Evolutionary conservation across 1,140 invertebrate genomes (phyloP).

Genomic region (Aphis craccivora): DNA sequence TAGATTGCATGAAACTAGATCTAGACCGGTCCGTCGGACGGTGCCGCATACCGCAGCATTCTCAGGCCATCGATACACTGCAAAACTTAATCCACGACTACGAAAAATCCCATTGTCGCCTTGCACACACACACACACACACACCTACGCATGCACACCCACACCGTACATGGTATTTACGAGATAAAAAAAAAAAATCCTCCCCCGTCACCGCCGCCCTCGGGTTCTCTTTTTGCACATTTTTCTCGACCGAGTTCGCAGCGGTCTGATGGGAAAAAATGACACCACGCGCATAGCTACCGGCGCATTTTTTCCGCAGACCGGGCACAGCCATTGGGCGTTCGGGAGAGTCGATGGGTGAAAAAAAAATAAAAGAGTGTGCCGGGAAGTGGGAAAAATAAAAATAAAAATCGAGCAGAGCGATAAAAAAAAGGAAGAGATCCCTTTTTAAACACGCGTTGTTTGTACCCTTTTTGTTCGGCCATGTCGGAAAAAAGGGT

Average conservation of each 20-base stretch:
- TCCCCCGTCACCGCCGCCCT: not conserved
- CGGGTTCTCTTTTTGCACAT: not conserved
- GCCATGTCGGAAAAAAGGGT: slow-evolving; percentile 50
- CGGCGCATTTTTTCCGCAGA: slow-evolving; percentile 50
- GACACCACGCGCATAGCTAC: slow-evolving; percentile 43
- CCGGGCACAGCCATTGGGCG: slow-evolving; percentile 45
- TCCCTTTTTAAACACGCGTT: slow-evolving; percentile 31
- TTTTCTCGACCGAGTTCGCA: slow-evolving; percentile 19
- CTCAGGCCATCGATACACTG: slow-evolving; percentile 19
- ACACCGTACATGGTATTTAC: not conserved
- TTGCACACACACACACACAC: not conserved
- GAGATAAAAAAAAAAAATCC: slow-evolving; percentile 19
- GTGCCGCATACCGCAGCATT: not conserved
- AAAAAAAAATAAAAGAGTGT: slow-evolving; percentile 7
- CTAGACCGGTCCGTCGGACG: not conserved
- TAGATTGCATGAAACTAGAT: not conserved
- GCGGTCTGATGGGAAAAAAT: slow-evolving; percentile 9
- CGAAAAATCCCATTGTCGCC: slow-evolving; percentile 52
- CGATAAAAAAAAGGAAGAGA: slow-evolving; percentile 10
- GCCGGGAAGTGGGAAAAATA: not conserved
- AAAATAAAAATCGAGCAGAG: not conserved
- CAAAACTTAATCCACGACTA: slow-evolving; percentile 52
- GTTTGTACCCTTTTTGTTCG: slow-evolving; percentile 34
- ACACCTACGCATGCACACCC: not conserved
- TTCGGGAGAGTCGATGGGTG: not conserved